Base-by-base conservation (phyloP, 2,113 vertebrate genomes). In the Antennarius striatus region DNA sequence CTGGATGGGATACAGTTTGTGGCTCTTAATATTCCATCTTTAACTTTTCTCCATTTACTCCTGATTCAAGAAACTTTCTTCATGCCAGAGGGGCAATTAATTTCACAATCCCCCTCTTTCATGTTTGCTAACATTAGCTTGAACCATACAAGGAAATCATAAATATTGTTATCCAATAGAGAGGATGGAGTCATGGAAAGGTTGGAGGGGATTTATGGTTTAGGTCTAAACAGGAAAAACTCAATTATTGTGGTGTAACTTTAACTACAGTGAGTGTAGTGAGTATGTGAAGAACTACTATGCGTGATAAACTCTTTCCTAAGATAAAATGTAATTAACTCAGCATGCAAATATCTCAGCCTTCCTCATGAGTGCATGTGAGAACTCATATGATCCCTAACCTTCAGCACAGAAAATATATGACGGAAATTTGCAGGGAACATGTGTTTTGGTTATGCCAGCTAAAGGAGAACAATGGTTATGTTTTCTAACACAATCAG, bases 141-240 rank as follows among this genome's bases (percentile, higher is more conserved):
- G 16, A 68, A 61, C 42, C 52, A 45, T 14, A 52, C 39, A 14
- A 57, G 69, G 64, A 87, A 79, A 76, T 59, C 46, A 67, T 73
- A 10, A 68, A 68, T 81, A 57, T 3, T n/a, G 17, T 17, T 28
- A 28, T 4, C 16, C 5, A 52, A 15, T 11, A 5, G 17, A 54
- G 28, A 47, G 5, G 1, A 40, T 15, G 60, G 55, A 49, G 77
- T 64, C 56, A 68, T 13, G 45, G 45, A 62, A 28, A 68, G 59
- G 53, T 69, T 48, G 62, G 7, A 4, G 10, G 6, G 8, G 39
- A 74, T 54, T 65, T 42, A 30, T 71, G 42, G 52, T 58, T 55
- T 3, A 47, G 17, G 51, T 68, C 3, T 36, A 70, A 64, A 60
- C 63, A 58, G 69, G 56, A 55, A 32, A 43, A 1, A 4, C 32